Base-by-base conservation (phyloP, 2,797 vertebrate genomes). In the Streptopelia turtur region DNA sequence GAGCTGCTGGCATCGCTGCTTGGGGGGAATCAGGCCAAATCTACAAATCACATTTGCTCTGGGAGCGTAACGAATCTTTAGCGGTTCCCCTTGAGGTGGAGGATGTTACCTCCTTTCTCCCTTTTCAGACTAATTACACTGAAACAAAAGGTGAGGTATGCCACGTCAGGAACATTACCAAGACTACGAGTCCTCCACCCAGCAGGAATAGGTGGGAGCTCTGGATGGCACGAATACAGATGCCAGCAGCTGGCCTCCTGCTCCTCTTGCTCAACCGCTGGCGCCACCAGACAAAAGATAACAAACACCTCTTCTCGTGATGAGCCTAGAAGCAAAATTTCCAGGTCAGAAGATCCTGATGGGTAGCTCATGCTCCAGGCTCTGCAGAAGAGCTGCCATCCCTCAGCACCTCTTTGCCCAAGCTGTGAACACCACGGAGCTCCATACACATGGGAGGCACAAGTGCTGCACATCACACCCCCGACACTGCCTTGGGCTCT, bases 261-360 rank as follows among this genome's bases (percentile, higher is more conserved):
- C 80, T 86, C 63, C 31, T 92, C 86, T 95, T 95, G 87, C 90
- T 90, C 94, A 95, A 95, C 84, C 1, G 1, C 78, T 69, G 87
- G 87, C 31, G 13, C 93, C 93, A 60, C 56, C 28, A 90, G 77
- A 69, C 27, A 33, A 37, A 85, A 87, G 75, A 87, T 74, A 92
- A 93, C 45, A 91, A 90, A 66, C 52, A 72, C 27, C 39, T 21
- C 69, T 90, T 56, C 52, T 74, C 1, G 0, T 56, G 49, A 66
- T 28, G 56, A 39, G 31, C 56, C 71, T 37, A 70, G 64, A 74
- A 86, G 77, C 88, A 70, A 76, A 69, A 77, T 63, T 60, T 87
- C 66, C 74, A 83, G 47, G 37, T 49, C 52, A 84, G 66, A 84
- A 64, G 25, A 43, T 89, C 35, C 68, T 45, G 18, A 21, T 79